These are phyloP conservation scores for Threskiornis aethiopicus DNA, from an alignment of 2,797 vertebrate genomes.

Conservation along the genomic window DNA sequence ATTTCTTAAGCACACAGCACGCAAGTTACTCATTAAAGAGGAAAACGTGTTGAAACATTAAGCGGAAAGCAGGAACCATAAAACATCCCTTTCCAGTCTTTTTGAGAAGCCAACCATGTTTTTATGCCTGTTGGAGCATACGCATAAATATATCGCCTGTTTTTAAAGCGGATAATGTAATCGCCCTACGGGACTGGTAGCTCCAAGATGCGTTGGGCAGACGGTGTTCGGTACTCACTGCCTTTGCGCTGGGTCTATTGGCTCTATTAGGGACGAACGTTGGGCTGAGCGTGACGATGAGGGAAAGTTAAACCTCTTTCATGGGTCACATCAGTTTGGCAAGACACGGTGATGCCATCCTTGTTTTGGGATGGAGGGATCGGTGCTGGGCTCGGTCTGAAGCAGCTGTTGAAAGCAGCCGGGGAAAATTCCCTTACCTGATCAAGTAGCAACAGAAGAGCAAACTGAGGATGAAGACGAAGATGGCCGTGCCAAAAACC, in stretches of 20 bases:
- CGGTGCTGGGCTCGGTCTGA: not conserved
- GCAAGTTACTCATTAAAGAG: conserved; percentile 25
- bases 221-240: not conserved
- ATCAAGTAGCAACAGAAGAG: conserved; percentile 99
- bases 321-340: not conserved
- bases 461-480: conserved; percentile 98
- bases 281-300: not conserved
- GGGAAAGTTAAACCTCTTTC: not conserved
- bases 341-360: not conserved
- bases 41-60: not conserved
- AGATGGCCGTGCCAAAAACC: conserved; percentile 97
- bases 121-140: not conserved
- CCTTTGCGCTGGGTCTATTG: accelerated
- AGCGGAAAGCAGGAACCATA: not conserved
- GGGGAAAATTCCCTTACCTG: conserved; percentile 80
- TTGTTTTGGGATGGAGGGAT: not conserved
- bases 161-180: not conserved
- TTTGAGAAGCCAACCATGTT: not conserved
- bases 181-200: not conserved
- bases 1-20: conserved; percentile 14
- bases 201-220: not conserved
- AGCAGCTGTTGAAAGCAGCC: not conserved
- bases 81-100: not conserved
- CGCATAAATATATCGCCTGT: not conserved
- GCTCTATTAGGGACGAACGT: not conserved